Evolutionary conservation across 1,140 invertebrate genomes (phyloP).

Genomic region (Yoshiicerus persimilis): DNA sequence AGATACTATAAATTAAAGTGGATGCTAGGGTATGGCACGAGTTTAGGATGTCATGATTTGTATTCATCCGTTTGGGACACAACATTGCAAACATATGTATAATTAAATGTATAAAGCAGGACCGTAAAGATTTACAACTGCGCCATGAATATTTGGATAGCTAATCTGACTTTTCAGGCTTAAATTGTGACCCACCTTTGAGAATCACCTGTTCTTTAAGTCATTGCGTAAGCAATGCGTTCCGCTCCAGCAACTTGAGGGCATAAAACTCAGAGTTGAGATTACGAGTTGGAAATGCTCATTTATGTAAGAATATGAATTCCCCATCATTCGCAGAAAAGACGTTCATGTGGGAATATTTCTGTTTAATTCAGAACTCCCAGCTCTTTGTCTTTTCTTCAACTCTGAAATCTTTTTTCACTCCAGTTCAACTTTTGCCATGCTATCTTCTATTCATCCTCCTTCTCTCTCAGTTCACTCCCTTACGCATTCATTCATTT

Average conservation of each 20-base stretch:
- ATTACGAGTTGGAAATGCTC: not conserved
- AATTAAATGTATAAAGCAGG: not conserved
- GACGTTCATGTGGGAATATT: not conserved
- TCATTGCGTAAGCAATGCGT: not conserved
- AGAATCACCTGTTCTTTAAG: not conserved
- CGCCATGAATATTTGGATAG: not conserved
- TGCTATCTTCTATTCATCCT: not conserved
- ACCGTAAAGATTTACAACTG: not conserved
- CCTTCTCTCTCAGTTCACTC: not conserved
- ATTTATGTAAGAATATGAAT: not conserved
- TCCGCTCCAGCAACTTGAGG: not conserved
- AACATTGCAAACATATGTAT: not conserved
- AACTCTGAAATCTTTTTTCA: not conserved
- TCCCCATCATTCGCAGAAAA: not conserved
- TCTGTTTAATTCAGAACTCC: not conserved
- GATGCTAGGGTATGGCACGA: not conserved
- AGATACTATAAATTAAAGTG: not conserved
- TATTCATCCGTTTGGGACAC: not conserved
- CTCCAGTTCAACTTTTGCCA: not conserved
- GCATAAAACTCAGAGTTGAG: not conserved
- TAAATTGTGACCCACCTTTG: not conserved
- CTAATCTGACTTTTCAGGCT: not conserved
- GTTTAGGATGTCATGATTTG: not conserved
- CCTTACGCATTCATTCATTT: not conserved
- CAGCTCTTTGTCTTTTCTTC: not conserved